Evolutionary conservation across 2,113 vertebrate species (phyloP).

Genomic region (Pedetes capensis): DNA sequence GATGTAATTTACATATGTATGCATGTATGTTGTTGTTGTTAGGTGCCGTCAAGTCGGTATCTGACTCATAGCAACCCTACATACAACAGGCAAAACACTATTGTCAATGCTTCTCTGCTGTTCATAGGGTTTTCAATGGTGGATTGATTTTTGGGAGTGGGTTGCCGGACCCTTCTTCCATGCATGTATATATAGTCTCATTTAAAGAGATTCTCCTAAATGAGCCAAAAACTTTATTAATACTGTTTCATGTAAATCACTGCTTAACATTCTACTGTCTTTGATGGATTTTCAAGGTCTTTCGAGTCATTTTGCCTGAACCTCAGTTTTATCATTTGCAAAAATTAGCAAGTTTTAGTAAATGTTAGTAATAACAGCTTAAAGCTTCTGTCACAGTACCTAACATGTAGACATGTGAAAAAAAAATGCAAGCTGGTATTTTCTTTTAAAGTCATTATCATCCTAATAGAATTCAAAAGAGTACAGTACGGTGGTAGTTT

Average conservation of each 20-base stretch:
- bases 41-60: too few species aligned
- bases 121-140: too few species aligned
- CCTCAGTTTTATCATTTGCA: neutral
- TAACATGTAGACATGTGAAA: neutral
- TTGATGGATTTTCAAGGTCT: neutral
- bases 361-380: neutral
- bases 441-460: neutral
- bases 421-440: neutral
- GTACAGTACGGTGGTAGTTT: neutral
- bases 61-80: too few species aligned
- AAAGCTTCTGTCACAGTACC: neutral
- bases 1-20: neutral
- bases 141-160: too few species aligned
- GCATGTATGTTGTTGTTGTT: too few species aligned
- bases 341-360: neutral
- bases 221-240: neutral
- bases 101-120: too few species aligned
- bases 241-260: neutral
- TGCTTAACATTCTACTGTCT: neutral
- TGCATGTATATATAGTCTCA: neutral
- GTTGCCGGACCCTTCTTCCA: too few species aligned
- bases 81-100: too few species aligned
- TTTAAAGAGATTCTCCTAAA: neutral
- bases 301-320: conserved; percentile 5
- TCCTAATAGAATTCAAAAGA: neutral